Evolutionary conservation across 2,888 invertebrate genomes (phyloP), one percentile per base, ranked within the genome.

Genomic region (Neoitamus cyanurus): DNA sequence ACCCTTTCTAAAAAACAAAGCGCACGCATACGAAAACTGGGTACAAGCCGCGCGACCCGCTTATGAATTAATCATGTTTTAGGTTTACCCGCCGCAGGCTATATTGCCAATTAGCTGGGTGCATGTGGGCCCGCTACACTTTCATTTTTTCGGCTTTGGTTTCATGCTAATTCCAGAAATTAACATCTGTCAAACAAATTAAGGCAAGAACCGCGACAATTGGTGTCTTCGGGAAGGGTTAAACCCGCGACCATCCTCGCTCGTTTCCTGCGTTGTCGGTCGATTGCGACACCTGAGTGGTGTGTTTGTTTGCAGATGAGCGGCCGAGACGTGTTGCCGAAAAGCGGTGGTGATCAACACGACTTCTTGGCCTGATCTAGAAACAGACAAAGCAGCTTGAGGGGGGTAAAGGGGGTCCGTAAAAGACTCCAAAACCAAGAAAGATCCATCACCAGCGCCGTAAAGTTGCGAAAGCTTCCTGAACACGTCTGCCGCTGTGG

Each of bases 171-270:
- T 75, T 37, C 36, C 28, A 42, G 28, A 42, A 28, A 75, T 75
- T 42, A 75, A 34, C 75, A 75, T 75, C 75, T 75, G 75, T 75
- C 75, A 42, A 42, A 37, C 75, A 75, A 73, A 75, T 75, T 75
- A 42, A 25, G 37, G 75, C 37, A 42, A 9, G 15, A 75, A 28
- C 6, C 42, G 37, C 37, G 25, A 75, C 25, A 75, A 42, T 75
- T 36, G 20, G 20, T 42, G 5, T 3, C 5, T 42, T 25, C 37
- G 25, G 37, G n/a, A 73, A 36, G 31, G 31, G 15, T 31, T 31
- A 13, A 34, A 11, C 4, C 9, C 42, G 25, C 28, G 42, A 75
- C 36, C 42, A 75, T 73, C 58, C 20, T 58, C 9, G 31, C 36
- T n/a, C 36, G 20, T 73, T 73, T 73, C 36, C 36, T 73, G 73